These are phyloP conservation scores for Liposcelis brunnea DNA, from an alignment of 2,888 invertebrate species.

Conservation along the genomic window DNA sequence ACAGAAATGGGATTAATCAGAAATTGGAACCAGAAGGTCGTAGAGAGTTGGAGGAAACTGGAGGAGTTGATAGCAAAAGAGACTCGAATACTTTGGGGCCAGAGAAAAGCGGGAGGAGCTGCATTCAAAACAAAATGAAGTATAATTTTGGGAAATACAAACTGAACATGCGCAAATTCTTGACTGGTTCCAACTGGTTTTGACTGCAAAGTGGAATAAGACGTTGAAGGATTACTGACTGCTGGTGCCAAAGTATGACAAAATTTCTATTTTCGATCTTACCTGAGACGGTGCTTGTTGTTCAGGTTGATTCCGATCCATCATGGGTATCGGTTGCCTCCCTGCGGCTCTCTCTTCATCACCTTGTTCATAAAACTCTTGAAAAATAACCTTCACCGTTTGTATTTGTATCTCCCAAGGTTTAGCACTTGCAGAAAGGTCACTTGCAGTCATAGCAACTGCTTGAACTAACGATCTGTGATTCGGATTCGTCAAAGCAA, in stretches of 20 bases:
- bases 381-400: conserved; percentile 64
- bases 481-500: conserved; percentile 44
- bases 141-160: no score
- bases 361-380: conserved; percentile 66
- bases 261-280: conserved; percentile 10
- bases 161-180: no score
- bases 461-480: conserved; percentile 57
- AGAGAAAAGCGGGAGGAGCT: no score
- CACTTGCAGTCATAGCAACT: conserved; percentile 68
- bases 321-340: conserved; percentile 58
- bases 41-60: no score
- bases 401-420: conserved; percentile 68
- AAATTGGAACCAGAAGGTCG: not conserved
- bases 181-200: no score
- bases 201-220: no score
- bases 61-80: not conserved
- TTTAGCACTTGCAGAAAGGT: conserved; percentile 67
- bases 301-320: conserved; percentile 54
- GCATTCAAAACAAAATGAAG: no score
- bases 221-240: no score
- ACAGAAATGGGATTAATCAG: not conserved
- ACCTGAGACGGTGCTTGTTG: conserved; percentile 62
- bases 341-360: conserved; percentile 53
- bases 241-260: no score
- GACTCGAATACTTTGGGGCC: not conserved